Conservation (phyloP, 2,888 invertebrate species). For the Nezara viridula region DNA sequence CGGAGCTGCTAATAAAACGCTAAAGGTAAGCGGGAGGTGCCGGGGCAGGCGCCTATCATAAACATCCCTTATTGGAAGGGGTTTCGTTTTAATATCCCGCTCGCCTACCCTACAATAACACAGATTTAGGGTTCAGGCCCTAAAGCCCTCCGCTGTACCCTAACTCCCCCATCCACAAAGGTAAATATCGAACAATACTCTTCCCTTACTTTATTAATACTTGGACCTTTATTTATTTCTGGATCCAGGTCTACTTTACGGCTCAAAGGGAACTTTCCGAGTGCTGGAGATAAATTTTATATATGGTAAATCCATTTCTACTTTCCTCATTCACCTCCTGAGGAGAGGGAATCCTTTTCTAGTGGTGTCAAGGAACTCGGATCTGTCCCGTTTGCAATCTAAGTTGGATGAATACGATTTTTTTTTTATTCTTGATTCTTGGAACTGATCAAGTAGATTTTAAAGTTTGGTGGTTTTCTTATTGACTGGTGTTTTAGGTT, state of each 20-base stretch:
- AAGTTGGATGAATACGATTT: neutral
- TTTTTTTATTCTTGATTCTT: neutral
- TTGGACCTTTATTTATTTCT: conserved; percentile 42
- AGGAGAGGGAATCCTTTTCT: neutral
- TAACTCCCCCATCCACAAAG: neutral
- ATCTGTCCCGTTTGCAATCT: neutral
- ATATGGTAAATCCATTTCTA: conserved; percentile 41
- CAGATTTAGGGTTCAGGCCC: conserved; percentile 48
- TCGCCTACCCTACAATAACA: conserved; percentile 46
- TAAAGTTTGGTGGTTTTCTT: too few species aligned
- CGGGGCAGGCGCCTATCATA: conserved; percentile 46
- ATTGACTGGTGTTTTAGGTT: too few species aligned
- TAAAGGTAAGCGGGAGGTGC: conserved; percentile 17
- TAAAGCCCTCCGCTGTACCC: neutral
- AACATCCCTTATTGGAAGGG: conserved; percentile 59
- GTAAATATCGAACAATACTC: conserved; percentile 51
- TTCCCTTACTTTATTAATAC: conserved; percentile 50
- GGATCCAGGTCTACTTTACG: conserved; percentile 37
- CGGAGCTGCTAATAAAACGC: neutral
- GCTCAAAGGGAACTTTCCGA: conserved; percentile 12
- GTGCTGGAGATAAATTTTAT: conserved; percentile 37
- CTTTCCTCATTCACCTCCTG: neutral
- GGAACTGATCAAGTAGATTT: too few species aligned
- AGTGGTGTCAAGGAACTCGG: neutral
- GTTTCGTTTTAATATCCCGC: conserved; percentile 58